Percentiles rank a stretch among this genome's conserved stretches.
Evolutionary conservation across 2,797 vertebrate species (phyloP).

Genomic region (Falco columbarius): DNA sequence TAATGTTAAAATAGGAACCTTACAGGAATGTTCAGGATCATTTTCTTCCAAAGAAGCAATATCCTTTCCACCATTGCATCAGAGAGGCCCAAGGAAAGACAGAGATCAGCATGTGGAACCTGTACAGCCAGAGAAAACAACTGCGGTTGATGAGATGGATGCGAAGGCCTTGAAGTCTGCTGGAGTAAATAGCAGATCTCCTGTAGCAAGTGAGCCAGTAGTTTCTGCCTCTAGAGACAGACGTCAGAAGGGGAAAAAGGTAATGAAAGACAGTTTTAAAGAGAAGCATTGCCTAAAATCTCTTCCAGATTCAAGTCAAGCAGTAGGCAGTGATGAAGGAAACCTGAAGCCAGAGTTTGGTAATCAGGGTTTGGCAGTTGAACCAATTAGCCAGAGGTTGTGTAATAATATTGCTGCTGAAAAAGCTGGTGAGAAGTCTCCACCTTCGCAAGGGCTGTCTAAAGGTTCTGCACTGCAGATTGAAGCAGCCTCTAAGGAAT

Average conservation of each 20-base stretch:
- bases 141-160: constrained; percentile 50
- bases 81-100: constrained; percentile 73
- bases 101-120: constrained; percentile 70
- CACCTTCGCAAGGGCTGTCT: constrained; percentile 67
- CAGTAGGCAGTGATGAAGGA: constrained; percentile 51
- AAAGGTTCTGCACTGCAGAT: constrained; percentile 57
- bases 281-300: constrained; percentile 76
- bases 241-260: constrained; percentile 77
- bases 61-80: constrained; percentile 60
- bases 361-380: constrained; percentile 72
- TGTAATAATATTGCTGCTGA: constrained; percentile 72
- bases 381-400: constrained; percentile 74
- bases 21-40: constrained; percentile 59
- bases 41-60: constrained; percentile 74
- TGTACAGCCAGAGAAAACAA: constrained; percentile 17
- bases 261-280: constrained; percentile 70
- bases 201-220: constrained; percentile 58
- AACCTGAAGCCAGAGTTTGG: constrained; percentile 67
- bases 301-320: constrained; percentile 57
- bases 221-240: constrained; percentile 72
- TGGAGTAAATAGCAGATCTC: constrained; percentile 50
- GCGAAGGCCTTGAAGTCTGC: constrained; percentile 58
- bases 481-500: constrained; percentile 80
- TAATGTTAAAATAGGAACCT: constrained; percentile 50
- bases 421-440: constrained; percentile 74